Percentiles rank a stretch among this genome's conserved stretches.
phyloP scores from a whole-genome alignment of 2,113 vertebrate species.

The Actenoides hombroni region DNA sequence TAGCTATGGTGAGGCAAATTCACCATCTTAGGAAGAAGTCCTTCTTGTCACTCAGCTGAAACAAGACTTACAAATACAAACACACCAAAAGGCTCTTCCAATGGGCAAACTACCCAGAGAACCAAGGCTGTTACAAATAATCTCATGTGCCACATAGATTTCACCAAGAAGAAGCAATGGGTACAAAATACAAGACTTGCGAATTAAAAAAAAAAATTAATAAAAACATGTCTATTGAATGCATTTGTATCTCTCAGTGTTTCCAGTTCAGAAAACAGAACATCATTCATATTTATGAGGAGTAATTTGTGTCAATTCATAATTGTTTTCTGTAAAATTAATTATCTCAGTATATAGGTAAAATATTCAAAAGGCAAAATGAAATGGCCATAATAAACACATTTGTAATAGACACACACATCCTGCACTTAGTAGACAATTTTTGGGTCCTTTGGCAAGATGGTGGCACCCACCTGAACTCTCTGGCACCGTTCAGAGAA shows the following conservation, averaged over 20 bases:
- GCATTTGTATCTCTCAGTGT: neutral
- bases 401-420: neutral
- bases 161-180: neutral
- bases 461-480: neutral
- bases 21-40: neutral
- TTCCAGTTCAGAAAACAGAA: conserved; percentile 5
- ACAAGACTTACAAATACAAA: neutral
- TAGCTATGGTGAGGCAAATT: neutral
- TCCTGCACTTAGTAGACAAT: neutral
- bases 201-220: neutral
- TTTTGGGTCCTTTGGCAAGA: neutral
- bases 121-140: neutral
- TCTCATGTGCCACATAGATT: neutral
- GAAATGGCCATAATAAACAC: neutral
- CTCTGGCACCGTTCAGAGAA: neutral
- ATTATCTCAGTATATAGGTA: neutral
- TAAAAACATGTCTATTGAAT: neutral
- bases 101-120: neutral
- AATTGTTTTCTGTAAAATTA: conserved; percentile 54
- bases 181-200: neutral
- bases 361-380: conserved; percentile 33
- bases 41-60: neutral
- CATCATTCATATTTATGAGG: conserved; percentile 52
- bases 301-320: conserved; percentile 40
- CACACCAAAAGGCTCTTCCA: neutral